Conservation (phyloP, 1,140 invertebrate genomes). For the Scaptomyza hsui region DNA sequence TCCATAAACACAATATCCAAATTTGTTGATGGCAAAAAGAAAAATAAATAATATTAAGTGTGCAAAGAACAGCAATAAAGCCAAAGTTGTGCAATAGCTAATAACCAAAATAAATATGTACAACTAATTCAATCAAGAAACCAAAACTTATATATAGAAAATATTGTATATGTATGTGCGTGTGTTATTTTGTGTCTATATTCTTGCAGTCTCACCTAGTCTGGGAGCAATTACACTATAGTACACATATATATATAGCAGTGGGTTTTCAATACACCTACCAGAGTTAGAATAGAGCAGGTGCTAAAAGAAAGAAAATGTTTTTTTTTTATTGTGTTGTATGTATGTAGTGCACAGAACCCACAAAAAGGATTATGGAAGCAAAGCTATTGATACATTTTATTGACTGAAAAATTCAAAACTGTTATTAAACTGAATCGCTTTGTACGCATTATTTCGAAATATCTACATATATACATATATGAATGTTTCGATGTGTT, state of each 20-base stretch:
- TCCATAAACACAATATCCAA: constrained; percentile 21
- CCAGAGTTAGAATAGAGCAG: constrained; percentile 48
- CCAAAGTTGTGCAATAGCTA: constrained; percentile 55
- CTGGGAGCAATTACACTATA: no score
- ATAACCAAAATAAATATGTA: constrained; percentile 50
- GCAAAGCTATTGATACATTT: constrained; percentile 38
- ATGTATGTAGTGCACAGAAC: constrained; percentile 1
- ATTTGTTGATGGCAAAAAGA: constrained; percentile 22
- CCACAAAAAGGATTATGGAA: neutral
- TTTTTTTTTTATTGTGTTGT: neutral
- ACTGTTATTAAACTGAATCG: constrained; percentile 20
- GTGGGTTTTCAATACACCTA: constrained; percentile 27
- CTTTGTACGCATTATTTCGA: constrained; percentile 4
- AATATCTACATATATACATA: neutral
- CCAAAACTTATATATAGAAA: constrained; percentile 37
- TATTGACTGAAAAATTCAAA: constrained; percentile 68
- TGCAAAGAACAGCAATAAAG: constrained; percentile 36
- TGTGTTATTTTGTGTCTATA: constrained; percentile 80
- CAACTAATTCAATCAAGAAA: constrained; percentile 59
- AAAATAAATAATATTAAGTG: constrained; percentile 33
- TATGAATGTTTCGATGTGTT: neutral
- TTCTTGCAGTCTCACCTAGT: constrained; percentile 41
- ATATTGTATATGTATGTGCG: constrained; percentile 37
- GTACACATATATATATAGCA: neutral
- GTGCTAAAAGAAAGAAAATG: constrained; percentile 32